Evolutionary conservation across 30 jellyfish, hydroid and myxozoan genomes (phyloP).

Genomic region (Calvadosia cruxmelitensis): DNA sequence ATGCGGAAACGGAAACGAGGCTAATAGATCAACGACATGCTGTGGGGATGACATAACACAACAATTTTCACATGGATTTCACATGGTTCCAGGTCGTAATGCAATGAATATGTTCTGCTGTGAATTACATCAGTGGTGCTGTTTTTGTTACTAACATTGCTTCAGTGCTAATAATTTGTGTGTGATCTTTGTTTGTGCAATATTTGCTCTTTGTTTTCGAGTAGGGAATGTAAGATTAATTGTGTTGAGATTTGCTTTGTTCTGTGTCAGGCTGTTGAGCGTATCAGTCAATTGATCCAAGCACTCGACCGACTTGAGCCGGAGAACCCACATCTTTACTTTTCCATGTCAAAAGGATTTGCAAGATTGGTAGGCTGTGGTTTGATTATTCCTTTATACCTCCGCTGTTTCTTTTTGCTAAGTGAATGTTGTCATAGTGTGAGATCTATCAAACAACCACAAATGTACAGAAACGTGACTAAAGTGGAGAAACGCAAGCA

Average conservation of each 20-base stretch:
- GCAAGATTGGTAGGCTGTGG: conserved; percentile 69
- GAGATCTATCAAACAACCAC: not conserved
- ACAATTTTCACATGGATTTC: too few species aligned
- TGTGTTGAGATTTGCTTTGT: not conserved
- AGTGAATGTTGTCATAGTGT: not conserved
- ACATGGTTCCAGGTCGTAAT: too few species aligned
- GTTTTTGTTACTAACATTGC: too few species aligned
- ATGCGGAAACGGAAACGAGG: too few species aligned
- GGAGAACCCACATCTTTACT: conserved; percentile 59
- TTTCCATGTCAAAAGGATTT: conserved; percentile 60
- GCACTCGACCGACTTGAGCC: conserved; percentile 85
- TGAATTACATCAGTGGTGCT: too few species aligned
- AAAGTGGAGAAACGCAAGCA: too few species aligned
- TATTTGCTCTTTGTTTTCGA: not conserved
- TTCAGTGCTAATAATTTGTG: too few species aligned
- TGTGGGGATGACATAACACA: too few species aligned
- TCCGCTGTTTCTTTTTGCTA: not conserved
- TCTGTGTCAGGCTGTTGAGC: conserved; percentile 72
- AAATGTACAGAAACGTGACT: not conserved
- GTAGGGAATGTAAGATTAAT: not conserved
- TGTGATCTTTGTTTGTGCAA: not conserved
- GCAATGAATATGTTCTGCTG: too few species aligned
- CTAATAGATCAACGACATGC: too few species aligned
- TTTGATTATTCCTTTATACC: not conserved
- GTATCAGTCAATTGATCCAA: conserved; percentile 62